Conservation (phyloP, 2,797 vertebrate species). For the Merluccius polli region DNA sequence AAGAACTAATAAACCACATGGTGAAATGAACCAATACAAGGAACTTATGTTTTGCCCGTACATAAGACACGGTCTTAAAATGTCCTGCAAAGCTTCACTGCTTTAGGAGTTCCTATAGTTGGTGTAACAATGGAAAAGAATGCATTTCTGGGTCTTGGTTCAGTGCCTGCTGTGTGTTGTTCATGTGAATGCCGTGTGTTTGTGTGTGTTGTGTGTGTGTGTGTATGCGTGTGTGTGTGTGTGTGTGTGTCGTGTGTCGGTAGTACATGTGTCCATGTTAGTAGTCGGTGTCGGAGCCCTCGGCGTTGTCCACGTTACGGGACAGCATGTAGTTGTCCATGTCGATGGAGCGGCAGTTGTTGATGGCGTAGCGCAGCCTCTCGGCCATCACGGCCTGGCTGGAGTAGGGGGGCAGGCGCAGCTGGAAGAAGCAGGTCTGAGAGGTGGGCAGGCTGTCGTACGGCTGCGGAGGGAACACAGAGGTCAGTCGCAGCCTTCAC, state of each 20-base stretch:
- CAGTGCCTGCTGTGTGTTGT: slow-evolving; percentile 11
- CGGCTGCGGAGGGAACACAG: slow-evolving; percentile 54
- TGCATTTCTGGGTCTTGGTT: slow-evolving; percentile 21
- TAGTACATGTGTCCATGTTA: slow-evolving; percentile 40
- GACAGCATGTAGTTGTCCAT: slow-evolving; percentile 87
- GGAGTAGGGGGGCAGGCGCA: slow-evolving; percentile 79
- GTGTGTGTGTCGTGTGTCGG: not conserved
- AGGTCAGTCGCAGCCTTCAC: not conserved
- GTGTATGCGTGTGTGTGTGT: too few relatives aligned
- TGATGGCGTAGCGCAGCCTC: slow-evolving; percentile 80
- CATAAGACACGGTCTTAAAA: slow-evolving; percentile 66
- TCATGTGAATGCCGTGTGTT: too few relatives aligned
- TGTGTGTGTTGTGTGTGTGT: not conserved
- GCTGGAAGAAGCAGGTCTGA: slow-evolving; percentile 84
- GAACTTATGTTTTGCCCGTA: slow-evolving; percentile 65
- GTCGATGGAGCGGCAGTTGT: slow-evolving; percentile 84
- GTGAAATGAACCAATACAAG: slow-evolving; percentile 75
- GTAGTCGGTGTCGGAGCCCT: slow-evolving; percentile 79
- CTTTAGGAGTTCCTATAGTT: slow-evolving; percentile 46
- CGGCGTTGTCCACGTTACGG: slow-evolving; percentile 75
- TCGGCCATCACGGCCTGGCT: slow-evolving; percentile 78
- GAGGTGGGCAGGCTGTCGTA: slow-evolving; percentile 81
- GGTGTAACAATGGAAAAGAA: slow-evolving; percentile 22
- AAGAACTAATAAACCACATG: slow-evolving; percentile 79
- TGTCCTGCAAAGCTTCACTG: slow-evolving; percentile 56